These are phyloP conservation scores for Ictidomys tridecemlineatus DNA, from an alignment of 2,113 vertebrate genomes.

Conservation along the genomic window DNA sequence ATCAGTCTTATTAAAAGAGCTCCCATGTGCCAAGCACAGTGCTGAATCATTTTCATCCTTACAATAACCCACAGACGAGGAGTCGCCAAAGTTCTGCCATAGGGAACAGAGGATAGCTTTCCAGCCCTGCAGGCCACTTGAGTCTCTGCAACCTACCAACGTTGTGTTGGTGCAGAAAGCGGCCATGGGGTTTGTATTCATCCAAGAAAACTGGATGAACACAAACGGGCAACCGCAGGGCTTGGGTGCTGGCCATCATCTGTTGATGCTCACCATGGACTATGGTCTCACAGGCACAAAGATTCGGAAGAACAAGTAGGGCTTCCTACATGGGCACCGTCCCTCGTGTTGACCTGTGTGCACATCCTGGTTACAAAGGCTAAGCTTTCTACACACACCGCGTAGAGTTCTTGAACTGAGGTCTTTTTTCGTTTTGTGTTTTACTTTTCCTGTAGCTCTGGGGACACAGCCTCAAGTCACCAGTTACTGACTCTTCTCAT, in stretches of 20 bases:
- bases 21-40: background rate
- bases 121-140: background rate
- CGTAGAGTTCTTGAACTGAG: background rate
- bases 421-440: background rate
- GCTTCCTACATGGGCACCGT: background rate
- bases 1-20: background rate
- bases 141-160: background rate
- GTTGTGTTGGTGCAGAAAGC: background rate
- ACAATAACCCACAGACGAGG: background rate
- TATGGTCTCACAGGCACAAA: background rate
- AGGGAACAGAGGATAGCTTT: background rate
- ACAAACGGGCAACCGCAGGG: background rate
- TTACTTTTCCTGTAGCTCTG: background rate
- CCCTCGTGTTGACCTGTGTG: background rate
- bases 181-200: background rate
- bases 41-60: background rate
- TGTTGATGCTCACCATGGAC: background rate
- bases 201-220: background rate
- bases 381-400: background rate
- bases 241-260: background rate
- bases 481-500: background rate
- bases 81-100: background rate
- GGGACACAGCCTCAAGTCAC: background rate
- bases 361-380: background rate
- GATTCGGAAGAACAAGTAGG: background rate